Evolutionary conservation across 2,888 invertebrate species (phyloP).

Genomic region (Mermis nigrescens): DNA sequence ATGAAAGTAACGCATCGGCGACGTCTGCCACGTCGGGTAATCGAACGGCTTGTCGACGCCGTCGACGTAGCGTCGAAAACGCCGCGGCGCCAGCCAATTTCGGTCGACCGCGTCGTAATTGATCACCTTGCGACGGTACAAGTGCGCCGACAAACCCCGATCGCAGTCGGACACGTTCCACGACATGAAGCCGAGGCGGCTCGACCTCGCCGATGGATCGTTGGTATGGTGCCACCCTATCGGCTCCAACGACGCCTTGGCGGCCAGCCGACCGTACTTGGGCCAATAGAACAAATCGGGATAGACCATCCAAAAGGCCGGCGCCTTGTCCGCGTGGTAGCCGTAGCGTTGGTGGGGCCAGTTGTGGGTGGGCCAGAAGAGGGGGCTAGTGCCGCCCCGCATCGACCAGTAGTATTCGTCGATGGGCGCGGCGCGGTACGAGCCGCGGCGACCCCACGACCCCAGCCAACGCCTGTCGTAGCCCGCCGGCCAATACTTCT

Average conservation of each 20-base stretch:
- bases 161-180: neutral
- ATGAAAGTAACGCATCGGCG: neutral
- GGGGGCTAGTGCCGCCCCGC: conserved; percentile 4
- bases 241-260: neutral
- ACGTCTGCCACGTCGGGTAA: neutral
- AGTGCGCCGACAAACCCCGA: neutral
- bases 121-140: conserved; percentile 5
- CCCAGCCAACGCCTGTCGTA: too few relatives aligned
- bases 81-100: conserved; percentile 8
- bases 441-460: neutral
- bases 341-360: conserved; percentile 3
- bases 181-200: neutral
- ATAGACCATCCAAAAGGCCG: neutral
- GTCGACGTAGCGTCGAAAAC: neutral
- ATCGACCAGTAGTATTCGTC: conserved; percentile 10
- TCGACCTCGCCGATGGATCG: conserved; percentile 2
- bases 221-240: neutral
- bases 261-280: neutral
- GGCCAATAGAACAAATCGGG: conserved; percentile 3
- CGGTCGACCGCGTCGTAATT: conserved; percentile 1
- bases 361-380: conserved; percentile 1
- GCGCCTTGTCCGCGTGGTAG: conserved; percentile 2
- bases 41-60: neutral
- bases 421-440: neutral
- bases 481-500: neutral